phyloP scores from a whole-genome alignment of 2,113 vertebrate genomes.

The Rhinogobius similis region DNA sequence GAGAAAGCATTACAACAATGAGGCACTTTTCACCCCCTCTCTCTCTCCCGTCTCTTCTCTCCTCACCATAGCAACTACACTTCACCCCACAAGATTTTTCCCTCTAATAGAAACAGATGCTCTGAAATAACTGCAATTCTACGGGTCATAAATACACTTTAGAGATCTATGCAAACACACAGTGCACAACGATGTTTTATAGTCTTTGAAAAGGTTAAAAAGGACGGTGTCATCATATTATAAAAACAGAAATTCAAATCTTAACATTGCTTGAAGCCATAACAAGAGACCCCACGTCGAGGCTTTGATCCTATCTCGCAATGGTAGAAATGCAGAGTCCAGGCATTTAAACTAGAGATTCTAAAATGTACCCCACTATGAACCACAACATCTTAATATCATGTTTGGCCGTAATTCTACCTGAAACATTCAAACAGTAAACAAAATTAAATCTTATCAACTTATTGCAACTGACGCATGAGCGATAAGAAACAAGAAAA shows the following conservation, averaged over 20 bases:
- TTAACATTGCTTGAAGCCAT: not conserved
- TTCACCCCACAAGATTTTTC: conserved; percentile 11
- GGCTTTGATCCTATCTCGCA: not conserved
- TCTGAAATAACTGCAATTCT: conserved; percentile 17
- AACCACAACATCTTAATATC: not conserved
- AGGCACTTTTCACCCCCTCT: conserved; percentile 41
- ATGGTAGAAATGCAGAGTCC: not conserved
- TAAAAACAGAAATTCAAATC: not conserved
- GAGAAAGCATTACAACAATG: conserved; percentile 47
- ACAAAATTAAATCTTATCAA: no score
- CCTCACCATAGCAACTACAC: conserved; percentile 41
- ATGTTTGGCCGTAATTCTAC: no score
- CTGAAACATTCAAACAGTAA: not conserved
- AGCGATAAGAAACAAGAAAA: no score
- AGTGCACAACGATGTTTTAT: not conserved
- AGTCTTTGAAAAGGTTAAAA: conserved; percentile 13
- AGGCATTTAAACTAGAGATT: not conserved
- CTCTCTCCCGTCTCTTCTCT: not conserved
- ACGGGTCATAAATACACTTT: conserved; percentile 23
- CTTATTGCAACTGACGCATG: no score
- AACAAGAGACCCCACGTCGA: not conserved
- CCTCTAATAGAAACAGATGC: not conserved
- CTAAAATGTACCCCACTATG: not conserved
- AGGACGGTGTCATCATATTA: not conserved
- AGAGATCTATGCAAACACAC: not conserved